These are phyloP conservation scores for Dryoscopus gambensis DNA, from an alignment of 2,113 vertebrate genomes.

Conservation along the genomic window DNA sequence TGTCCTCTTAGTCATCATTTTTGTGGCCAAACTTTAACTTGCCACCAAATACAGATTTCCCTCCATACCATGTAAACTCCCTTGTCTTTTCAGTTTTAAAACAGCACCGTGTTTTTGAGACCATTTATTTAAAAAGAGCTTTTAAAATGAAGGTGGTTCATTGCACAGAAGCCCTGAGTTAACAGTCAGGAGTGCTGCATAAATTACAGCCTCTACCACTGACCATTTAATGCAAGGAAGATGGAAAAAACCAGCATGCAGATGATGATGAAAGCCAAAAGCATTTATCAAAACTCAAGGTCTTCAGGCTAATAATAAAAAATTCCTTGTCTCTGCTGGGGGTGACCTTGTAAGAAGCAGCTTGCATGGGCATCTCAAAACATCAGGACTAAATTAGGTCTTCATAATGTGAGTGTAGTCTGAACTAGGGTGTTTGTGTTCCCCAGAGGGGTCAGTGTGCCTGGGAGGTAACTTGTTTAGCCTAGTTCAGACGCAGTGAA, in stretches of 20 bases:
- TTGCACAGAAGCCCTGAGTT: background rate
- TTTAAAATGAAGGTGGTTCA: background rate
- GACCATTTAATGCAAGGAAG: background rate
- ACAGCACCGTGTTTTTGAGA: background rate
- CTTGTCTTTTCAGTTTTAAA: background rate
- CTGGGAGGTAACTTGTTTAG: background rate
- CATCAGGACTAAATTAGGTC: slow-evolving; percentile 21
- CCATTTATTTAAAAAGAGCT: background rate
- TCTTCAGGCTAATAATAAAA: background rate
- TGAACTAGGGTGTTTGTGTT: background rate
- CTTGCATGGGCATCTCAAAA: background rate
- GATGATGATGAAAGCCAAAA: background rate
- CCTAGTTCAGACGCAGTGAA: background rate
- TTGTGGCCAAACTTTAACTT: background rate
- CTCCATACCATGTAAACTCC: background rate
- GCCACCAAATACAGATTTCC: background rate
- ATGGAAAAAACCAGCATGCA: background rate
- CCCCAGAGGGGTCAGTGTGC: background rate
- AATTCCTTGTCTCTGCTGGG: background rate
- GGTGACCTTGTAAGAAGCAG: slow-evolving; percentile 29
- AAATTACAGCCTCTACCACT: background rate
- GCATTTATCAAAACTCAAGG: slow-evolving; percentile 10
- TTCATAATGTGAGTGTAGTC: background rate
- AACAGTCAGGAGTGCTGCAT: background rate
- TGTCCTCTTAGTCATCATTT: background rate